Evolutionary conservation across 2,888 invertebrate genomes (phyloP), one percentile per base, ranked within the genome.

Genomic region (Sesia apiformis): DNA sequence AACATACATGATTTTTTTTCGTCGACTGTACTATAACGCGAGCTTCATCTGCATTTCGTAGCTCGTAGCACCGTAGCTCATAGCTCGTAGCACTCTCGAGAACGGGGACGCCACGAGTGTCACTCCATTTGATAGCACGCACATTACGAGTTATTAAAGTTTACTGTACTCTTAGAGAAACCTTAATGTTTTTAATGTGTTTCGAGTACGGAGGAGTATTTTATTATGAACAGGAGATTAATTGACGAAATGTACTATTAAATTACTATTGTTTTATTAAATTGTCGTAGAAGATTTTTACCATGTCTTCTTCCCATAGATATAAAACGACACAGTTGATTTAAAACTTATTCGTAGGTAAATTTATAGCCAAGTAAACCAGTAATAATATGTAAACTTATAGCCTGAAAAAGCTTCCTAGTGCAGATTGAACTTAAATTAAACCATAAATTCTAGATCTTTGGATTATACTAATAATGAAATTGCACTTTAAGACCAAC

Each of bases 141-240:
- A 53, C 53, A 57, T 59, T 56, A 60, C 54, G 41, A 58, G 59
- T 56, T 58, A 56, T 59, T 59, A 57, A 46, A 46, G 46, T 46
- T 46, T 46, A 46, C 46, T 46, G n/a, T 43, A 7, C 43, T 1
- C 46, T 4, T 46, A 46, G 46, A 23, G 46, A 8, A 8, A 46
- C n/a, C n/a, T 46, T 46, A 46, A 46, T 46, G 46, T 46, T 46
- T 46, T 46, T 46, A 46, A 46, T 46, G 46, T 46, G 23, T 23
- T n/a, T 7, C 23, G 4, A 46, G 46, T 46, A 46, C 46, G 23
- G 23, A 23, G 23, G 23, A 23, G 23, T 23, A 23, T 23, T 23
- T 23, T 23, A 23, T 23, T 23, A 23, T 23, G 23, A 23, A 23
- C 23, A 23, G 23, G 23, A 23, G 1, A 23, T 23, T 23, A 23